These are phyloP conservation scores for Leptogaster cylindrica DNA, from an alignment of 2,888 invertebrate genomes.

Conservation along the genomic window DNA sequence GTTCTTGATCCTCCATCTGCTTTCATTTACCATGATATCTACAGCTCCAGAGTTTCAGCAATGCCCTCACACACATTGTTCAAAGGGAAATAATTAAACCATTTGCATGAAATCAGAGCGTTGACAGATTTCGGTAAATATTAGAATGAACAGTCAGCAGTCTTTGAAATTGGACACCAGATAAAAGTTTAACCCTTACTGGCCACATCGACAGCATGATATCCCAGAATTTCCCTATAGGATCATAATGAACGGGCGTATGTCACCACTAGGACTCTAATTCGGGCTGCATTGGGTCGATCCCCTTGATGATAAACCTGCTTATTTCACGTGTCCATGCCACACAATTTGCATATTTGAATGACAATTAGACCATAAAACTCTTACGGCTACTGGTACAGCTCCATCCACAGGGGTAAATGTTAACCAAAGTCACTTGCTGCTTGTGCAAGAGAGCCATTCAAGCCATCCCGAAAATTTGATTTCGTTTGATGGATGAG, in stretches of 20 bases:
- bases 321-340: constrained; percentile 33
- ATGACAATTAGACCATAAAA: constrained; percentile 27
- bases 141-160: neutral
- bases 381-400: constrained; percentile 1
- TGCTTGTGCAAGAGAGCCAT: neutral
- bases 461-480: constrained; percentile 32
- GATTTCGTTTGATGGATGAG: constrained; percentile 46
- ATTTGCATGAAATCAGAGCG: constrained; percentile 9
- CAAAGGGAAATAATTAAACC: constrained; percentile 27
- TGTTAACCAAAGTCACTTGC: constrained; percentile 40
- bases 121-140: constrained; percentile 32
- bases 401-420: constrained; percentile 26
- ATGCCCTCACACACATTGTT: too few relatives aligned
- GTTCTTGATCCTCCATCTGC: too few relatives aligned
- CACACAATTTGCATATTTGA: constrained; percentile 36
- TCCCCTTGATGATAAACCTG: constrained; percentile 17
- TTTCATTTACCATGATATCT: too few relatives aligned
- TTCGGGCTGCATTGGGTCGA: constrained; percentile 5
- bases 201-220: constrained; percentile 19
- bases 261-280: constrained; percentile 33
- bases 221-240: constrained; percentile 12
- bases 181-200: constrained; percentile 34
- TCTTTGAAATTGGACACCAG: constrained; percentile 34
- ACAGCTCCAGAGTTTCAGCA: too few relatives aligned
- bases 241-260: constrained; percentile 34